A percentile compares a stretch with the other conserved stretches of the same genome.
phyloP scores from a whole-genome alignment of 2,113 vertebrate genomes.

The Engystomops pustulosus region DNA sequence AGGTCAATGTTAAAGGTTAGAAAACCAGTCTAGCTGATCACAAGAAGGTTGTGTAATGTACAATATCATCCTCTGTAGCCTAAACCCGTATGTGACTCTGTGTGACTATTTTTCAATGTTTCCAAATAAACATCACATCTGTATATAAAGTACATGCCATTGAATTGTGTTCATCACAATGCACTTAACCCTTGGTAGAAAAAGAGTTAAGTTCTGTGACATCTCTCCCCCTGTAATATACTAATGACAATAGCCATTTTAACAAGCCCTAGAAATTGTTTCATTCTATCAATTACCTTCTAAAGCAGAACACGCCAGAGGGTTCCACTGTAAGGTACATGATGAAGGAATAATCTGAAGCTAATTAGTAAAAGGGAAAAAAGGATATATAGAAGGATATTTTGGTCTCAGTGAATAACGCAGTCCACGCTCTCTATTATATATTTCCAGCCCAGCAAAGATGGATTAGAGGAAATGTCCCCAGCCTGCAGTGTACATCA shows the following conservation, averaged over 20 bases:
- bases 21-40: not conserved
- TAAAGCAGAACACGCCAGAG: slow-evolving; percentile 54
- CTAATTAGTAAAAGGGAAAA: slow-evolving; percentile 51
- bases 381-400: slow-evolving; percentile 49
- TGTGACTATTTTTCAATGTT: not conserved
- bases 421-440: slow-evolving; percentile 40
- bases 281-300: slow-evolving; percentile 54
- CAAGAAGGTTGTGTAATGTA: not conserved
- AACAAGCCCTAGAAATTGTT: slow-evolving; percentile 25
- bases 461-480: slow-evolving; percentile 58
- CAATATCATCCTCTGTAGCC: not conserved
- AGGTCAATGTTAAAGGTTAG: not conserved
- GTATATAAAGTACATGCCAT: not conserved
- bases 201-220: not conserved
- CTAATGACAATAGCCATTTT: slow-evolving; percentile 42
- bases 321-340: slow-evolving; percentile 49
- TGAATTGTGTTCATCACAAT: not conserved
- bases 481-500: slow-evolving; percentile 56
- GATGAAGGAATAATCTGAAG: slow-evolving; percentile 51
- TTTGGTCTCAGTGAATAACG: slow-evolving; percentile 40
- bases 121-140: not conserved
- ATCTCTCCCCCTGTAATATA: slow-evolving; percentile 1
- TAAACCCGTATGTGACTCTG: not conserved
- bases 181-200: slow-evolving; percentile 8
- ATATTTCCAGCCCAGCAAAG: slow-evolving; percentile 58